A percentile compares a stretch with the other conserved stretches of the same genome.
These are phyloP conservation scores for Rotaria magnacalcarata DNA, from an alignment of 2,888 invertebrate species.

Conservation along the genomic window DNA sequence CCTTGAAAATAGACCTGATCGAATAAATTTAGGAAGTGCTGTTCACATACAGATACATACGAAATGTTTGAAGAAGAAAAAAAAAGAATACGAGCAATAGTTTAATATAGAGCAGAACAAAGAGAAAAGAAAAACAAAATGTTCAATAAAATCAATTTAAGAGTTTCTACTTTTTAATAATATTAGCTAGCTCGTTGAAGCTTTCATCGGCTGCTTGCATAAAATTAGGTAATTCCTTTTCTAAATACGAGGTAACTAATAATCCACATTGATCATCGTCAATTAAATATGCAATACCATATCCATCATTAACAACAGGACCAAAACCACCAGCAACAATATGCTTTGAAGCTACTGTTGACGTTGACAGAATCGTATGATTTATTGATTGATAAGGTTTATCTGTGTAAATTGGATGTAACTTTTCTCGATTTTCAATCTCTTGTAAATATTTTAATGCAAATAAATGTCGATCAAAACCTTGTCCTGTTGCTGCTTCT, in stretches of 20 bases:
- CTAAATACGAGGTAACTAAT: conserved; percentile 40
- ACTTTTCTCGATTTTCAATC: conserved; percentile 53
- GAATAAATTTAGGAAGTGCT: too few species aligned
- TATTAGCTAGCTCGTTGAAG: conserved; percentile 33
- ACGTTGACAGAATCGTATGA: conserved; percentile 85
- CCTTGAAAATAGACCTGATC: too few species aligned
- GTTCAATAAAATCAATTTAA: too few species aligned
- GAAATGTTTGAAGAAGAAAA: too few species aligned
- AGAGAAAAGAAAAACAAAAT: too few species aligned
- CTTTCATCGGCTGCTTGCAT: conserved; percentile 38
- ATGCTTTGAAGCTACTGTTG: conserved; percentile 80
- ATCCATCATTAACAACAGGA: conserved; percentile 81
- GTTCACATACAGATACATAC: too few species aligned
- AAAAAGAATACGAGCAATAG: too few species aligned
- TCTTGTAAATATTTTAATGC: conserved; percentile 69
- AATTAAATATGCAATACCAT: conserved; percentile 67
- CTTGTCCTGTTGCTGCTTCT: conserved; percentile 94
- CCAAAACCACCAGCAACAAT: conserved; percentile 86
- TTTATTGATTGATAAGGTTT: conserved; percentile 75
- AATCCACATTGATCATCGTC: conserved; percentile 42
- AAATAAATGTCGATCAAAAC: conserved; percentile 91
- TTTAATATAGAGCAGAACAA: too few species aligned
- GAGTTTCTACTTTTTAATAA: not conserved
- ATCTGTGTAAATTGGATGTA: conserved; percentile 70
- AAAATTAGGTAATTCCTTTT: conserved; percentile 39